Conservation (phyloP, 2,888 invertebrate genomes). For the Phalangium opilio region DNA sequence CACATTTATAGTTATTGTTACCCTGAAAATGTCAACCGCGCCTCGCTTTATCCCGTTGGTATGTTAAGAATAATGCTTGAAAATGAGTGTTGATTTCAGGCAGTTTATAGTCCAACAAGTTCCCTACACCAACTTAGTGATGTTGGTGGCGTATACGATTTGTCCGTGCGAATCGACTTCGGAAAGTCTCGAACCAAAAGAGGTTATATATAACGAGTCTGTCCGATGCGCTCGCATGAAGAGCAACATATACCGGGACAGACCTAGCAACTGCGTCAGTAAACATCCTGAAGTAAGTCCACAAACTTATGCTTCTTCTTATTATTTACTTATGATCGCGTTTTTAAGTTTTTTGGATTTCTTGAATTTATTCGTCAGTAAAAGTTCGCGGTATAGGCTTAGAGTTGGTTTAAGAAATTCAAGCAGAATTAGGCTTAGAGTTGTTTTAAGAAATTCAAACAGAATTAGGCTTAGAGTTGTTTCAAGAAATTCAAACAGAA, state of each 20-base stretch:
- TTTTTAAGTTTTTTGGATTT: neutral
- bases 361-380: too few relatives aligned
- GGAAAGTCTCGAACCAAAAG: conserved; percentile 18
- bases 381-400: too few relatives aligned
- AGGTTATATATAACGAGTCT: conserved; percentile 17
- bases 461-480: too few relatives aligned
- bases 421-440: too few relatives aligned
- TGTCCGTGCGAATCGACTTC: conserved; percentile 19
- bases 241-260: conserved; percentile 17
- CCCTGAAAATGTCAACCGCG: neutral
- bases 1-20: neutral
- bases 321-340: neutral
- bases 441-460: too few relatives aligned
- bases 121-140: conserved; percentile 21
- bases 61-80: neutral
- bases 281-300: conserved; percentile 21
- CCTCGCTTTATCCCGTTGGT: neutral
- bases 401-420: too few relatives aligned
- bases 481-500: too few relatives aligned
- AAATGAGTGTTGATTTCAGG: conserved; percentile 6
- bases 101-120: conserved; percentile 21
- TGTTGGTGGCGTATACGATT: conserved; percentile 19
- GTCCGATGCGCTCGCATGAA: conserved; percentile 15
- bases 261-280: conserved; percentile 19
- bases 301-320: neutral